A percentile compares a stretch with the other conserved stretches of the same genome.
Conservation (phyloP, 2,113 vertebrate genomes). For the Tachycineta bicolor region DNA sequence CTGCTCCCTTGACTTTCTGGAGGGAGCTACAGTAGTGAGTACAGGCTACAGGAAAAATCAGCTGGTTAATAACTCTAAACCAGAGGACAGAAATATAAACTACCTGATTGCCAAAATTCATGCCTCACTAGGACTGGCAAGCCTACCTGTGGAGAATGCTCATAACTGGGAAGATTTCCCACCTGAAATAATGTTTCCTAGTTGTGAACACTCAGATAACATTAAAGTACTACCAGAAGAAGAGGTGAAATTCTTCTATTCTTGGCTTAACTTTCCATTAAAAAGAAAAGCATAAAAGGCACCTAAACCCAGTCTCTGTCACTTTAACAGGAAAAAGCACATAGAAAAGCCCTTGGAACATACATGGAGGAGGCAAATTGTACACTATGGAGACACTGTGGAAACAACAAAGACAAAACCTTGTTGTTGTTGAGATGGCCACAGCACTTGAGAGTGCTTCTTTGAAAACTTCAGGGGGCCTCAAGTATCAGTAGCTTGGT, state of each 20-base stretch:
- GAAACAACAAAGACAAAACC: not conserved
- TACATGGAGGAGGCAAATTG: not conserved
- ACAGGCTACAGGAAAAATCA: not conserved
- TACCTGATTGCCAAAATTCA: not conserved
- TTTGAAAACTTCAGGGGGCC: no score
- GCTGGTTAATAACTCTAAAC: not conserved
- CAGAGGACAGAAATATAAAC: not conserved
- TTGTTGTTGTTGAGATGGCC: no score
- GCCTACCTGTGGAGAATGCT: not conserved
- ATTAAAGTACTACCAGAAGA: not conserved
- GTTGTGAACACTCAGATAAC: not conserved
- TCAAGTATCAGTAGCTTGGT: no score
- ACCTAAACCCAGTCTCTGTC: not conserved
- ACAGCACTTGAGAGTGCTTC: no score
- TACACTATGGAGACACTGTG: not conserved
- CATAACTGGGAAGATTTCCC: not conserved
- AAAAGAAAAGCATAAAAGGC: not conserved
- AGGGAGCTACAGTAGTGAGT: not conserved
- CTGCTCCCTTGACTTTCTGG: not conserved
- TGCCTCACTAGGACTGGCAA: not conserved
- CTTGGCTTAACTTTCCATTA: not conserved
- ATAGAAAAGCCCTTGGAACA: not conserved
- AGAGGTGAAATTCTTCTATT: not conserved
- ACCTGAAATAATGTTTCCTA: not conserved
- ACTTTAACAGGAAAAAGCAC: not conserved